These are phyloP conservation scores for Calephelis virginiensis DNA, from an alignment of 1,140 invertebrate species.

Conservation along the genomic window DNA sequence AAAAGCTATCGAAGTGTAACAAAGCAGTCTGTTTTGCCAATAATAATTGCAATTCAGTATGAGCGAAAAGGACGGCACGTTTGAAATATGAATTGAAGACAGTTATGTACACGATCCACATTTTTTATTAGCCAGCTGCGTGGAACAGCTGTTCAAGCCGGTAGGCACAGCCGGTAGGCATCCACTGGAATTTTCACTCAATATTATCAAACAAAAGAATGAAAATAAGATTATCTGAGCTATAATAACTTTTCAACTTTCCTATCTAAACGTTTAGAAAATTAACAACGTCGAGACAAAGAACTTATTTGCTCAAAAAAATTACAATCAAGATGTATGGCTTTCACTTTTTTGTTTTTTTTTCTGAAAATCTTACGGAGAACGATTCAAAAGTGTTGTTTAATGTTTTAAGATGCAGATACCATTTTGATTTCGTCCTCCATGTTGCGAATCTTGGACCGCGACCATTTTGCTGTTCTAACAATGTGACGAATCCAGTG, in stretches of 20 bases:
- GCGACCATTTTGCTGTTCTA: conserved; percentile 59
- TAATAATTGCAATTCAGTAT: conserved; percentile 16
- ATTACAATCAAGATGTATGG: not conserved
- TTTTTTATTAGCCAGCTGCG: conserved; percentile 72
- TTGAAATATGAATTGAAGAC: conserved; percentile 46
- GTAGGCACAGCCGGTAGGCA: conserved; percentile 56
- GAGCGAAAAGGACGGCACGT: conserved; percentile 47
- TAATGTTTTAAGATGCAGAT: conserved; percentile 32
- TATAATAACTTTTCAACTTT: too few species aligned
- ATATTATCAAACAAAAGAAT: conserved; percentile 26
- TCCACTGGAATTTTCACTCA: conserved; percentile 27
- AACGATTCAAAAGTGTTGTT: not conserved
- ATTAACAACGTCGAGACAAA: not conserved
- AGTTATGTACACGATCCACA: conserved; percentile 63
- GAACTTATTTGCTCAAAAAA: not conserved
- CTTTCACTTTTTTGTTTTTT: not conserved
- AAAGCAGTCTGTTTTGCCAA: too few species aligned
- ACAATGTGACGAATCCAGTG: conserved; percentile 4
- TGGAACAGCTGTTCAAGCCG: conserved; percentile 72
- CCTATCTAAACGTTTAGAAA: not conserved
- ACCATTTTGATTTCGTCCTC: conserved; percentile 77
- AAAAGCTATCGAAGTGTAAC: too few species aligned
- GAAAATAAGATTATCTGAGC: conserved; percentile 24
- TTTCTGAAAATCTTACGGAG: not conserved
- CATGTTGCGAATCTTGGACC: conserved; percentile 72